These are phyloP conservation scores for Blastobasis adustella DNA, from an alignment of 2,888 invertebrate species.

Conservation along the genomic window DNA sequence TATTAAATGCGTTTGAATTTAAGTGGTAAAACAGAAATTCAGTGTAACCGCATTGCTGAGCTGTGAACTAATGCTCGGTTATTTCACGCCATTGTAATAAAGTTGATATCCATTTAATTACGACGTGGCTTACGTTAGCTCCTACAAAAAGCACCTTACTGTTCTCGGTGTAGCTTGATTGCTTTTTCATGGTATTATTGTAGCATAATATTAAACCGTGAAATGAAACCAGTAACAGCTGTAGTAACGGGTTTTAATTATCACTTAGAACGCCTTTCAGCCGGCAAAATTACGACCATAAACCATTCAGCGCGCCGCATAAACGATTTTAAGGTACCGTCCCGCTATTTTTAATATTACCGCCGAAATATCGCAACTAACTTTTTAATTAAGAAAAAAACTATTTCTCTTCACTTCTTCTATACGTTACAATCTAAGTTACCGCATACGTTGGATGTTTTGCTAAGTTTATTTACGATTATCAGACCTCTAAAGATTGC, in stretches of 20 bases:
- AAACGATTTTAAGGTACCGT: slow-evolving; percentile 44
- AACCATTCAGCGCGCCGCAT: slow-evolving; percentile 40
- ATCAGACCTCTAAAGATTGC: too few species aligned
- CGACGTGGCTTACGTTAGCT: too few species aligned
- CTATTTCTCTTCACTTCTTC: too few species aligned
- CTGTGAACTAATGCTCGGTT: not conserved
- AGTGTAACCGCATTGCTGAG: not conserved
- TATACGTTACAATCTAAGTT: too few species aligned
- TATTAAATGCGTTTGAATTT: not conserved
- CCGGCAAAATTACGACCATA: slow-evolving; percentile 61
- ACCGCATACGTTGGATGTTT: too few species aligned
- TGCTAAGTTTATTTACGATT: too few species aligned
- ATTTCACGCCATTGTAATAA: not conserved
- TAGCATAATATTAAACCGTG: slow-evolving; percentile 49
- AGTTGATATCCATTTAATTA: too few species aligned
- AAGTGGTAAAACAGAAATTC: not conserved
- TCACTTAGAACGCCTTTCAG: slow-evolving; percentile 65
- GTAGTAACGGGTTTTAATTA: slow-evolving; percentile 68
- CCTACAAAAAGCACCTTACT: too few species aligned
- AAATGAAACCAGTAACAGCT: slow-evolving; percentile 63
- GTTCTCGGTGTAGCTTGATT: slow-evolving; percentile 19
- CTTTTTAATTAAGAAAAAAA: not conserved
- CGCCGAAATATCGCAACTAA: not conserved
- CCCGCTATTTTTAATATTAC: not conserved
- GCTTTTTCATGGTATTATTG: slow-evolving; percentile 39